Base-by-base conservation (phyloP, 1,140 invertebrate genomes). In the Eulimnadia texana region DNA sequence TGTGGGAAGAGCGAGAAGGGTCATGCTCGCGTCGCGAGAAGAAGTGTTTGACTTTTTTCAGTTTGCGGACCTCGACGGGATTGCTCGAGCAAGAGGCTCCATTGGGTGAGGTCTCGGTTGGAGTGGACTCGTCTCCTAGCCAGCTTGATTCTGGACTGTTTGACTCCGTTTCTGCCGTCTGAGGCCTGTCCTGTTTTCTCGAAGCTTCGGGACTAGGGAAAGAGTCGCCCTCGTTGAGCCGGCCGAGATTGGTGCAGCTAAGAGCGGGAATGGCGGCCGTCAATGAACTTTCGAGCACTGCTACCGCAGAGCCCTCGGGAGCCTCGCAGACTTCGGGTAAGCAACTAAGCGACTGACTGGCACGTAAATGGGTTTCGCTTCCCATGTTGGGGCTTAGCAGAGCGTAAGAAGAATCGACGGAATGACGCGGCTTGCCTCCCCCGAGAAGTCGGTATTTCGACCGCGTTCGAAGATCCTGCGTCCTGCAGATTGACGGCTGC, bases 301-400 rank as follows among this genome's bases (percentile, higher is more conserved):
- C 29, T 23, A 28, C 22, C 2, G 27, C 24, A 3, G 55, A 33
- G 20, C 55, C 33, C 22, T 57, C 55, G 16, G 55, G 55, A 19
- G 27, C 11, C 25, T 61, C 60, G 13, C 60, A 61, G 27, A 61
- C 60, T 54, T 61, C 60, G 2, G 60, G 29, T 23, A 61, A 33
- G 23, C 50, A 61, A 10, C 25, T 61, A 19, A 61, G 60, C 2
- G 60, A 61, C 50, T 61, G 60, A 25, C 50, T 53, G 2, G 28
- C 51, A 2, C 60, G 50, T 6, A 61, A 28, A 13, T 54, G 33
- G n/a, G 60, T 61, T 42, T 61, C 60, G 51, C 60, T 61, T 3
- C 60, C 60, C 22, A 61, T 28, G 13, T 33, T 33, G 22, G 55
- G 55, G 28, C 55, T 57, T 13, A 57, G 13, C 25, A 57, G 28